These are phyloP conservation scores for Aphelinus atriplicis DNA, from an alignment of 1,140 invertebrate species.

Conservation along the genomic window DNA sequence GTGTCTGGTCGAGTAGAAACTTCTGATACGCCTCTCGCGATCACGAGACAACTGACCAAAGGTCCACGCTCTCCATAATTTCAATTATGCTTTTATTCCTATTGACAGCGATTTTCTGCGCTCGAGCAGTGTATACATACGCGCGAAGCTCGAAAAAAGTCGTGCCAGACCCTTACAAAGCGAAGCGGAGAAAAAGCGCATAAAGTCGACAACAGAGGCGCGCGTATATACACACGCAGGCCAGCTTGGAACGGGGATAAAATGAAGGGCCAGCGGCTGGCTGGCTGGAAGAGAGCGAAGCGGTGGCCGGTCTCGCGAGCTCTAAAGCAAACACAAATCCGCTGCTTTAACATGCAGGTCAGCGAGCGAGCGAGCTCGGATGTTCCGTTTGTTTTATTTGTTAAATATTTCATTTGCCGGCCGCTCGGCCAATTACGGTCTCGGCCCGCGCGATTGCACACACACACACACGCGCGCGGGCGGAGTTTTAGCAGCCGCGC, in stretches of 20 bases:
- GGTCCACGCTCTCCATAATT: no score
- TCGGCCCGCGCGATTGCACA: conserved; percentile 33
- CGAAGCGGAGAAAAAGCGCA: no score
- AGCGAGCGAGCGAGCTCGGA: conserved; percentile 35
- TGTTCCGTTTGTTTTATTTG: conserved; percentile 61
- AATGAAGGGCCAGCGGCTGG: conserved; percentile 13
- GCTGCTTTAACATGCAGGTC: conserved; percentile 55
- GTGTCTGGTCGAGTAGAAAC: no score
- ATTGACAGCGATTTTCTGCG: no score
- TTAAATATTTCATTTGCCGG: conserved; percentile 63
- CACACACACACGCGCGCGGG: no score
- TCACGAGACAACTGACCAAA: no score
- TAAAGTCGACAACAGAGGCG: background rate
- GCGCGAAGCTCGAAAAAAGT: no score
- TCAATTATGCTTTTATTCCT: no score
- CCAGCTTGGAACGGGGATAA: background rate
- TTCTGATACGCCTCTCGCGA: no score
- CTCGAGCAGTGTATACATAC: no score
- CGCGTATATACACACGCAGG: background rate
- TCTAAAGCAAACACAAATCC: conserved; percentile 27
- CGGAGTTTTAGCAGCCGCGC: no score
- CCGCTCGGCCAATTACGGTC: conserved; percentile 54
- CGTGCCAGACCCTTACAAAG: no score
- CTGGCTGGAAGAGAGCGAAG: conserved; percentile 6
- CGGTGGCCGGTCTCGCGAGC: background rate